Percentiles rank a stretch among this genome's conserved stretches.
Evolutionary conservation across 2,797 vertebrate species (phyloP).

Genomic region (Pseudocheirus occidentalis): DNA sequence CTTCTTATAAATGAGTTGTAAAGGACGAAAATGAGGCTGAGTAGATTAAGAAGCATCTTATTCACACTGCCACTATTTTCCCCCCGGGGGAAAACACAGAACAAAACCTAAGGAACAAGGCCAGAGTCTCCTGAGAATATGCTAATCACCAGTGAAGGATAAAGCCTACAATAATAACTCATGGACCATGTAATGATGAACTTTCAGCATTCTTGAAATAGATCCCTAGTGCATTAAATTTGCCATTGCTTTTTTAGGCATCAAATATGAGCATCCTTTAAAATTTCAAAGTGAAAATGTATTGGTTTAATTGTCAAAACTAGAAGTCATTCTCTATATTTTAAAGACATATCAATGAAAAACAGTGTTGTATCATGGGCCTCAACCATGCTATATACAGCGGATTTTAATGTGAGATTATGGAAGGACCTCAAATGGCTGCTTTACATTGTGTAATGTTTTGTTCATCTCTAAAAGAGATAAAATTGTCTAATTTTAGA

Average conservation of each 20-base stretch:
- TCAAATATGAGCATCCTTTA: not conserved
- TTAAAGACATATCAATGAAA: not conserved
- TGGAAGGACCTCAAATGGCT: not conserved
- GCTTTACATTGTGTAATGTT: not conserved
- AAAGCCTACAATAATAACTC: not conserved
- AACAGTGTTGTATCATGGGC: not conserved
- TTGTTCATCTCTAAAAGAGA: not conserved
- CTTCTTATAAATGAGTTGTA: constrained; percentile 59
- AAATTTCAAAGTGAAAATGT: not conserved
- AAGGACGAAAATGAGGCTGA: constrained; percentile 59
- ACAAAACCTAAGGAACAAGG: constrained; percentile 5
- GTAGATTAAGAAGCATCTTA: constrained; percentile 54
- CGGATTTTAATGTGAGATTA: not conserved
- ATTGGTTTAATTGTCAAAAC: not conserved
- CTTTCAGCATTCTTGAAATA: constrained; percentile 11
- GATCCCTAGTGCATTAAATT: constrained; percentile 40
- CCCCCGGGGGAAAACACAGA: constrained; percentile 45
- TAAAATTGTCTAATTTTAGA: not conserved
- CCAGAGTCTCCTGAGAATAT: constrained; percentile 32
- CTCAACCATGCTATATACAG: not conserved
- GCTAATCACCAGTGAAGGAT: constrained; percentile 21
- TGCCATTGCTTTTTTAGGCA: constrained; percentile 38
- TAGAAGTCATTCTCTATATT: not conserved
- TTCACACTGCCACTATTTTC: constrained; percentile 18
- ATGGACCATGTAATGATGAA: constrained; percentile 19